These are phyloP conservation scores for Plebejus argus DNA, from an alignment of 2,888 invertebrate species.

Conservation along the genomic window DNA sequence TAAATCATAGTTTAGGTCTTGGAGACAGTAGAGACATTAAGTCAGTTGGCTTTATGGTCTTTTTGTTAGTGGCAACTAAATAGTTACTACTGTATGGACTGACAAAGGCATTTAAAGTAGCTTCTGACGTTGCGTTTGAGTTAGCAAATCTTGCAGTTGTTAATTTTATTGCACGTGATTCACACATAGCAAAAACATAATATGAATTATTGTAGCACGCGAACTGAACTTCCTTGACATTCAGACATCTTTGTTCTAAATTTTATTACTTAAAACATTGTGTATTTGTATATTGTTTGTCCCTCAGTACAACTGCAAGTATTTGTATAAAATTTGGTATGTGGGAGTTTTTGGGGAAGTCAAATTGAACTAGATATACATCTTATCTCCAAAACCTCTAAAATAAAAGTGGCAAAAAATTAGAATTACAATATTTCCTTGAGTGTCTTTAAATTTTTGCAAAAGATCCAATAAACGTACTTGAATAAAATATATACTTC, in stretches of 20 bases:
- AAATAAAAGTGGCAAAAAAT: neutral
- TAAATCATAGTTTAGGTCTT: slow-evolving; percentile 14
- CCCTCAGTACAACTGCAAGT: no score
- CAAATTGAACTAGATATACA: no score
- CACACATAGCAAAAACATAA: neutral
- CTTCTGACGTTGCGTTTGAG: neutral
- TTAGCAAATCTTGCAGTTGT: neutral
- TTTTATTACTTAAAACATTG: neutral
- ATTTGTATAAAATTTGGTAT: neutral
- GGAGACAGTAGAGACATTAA: slow-evolving; percentile 17
- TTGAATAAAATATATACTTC: neutral
- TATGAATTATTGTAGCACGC: neutral
- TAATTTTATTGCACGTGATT: slow-evolving; percentile 1
- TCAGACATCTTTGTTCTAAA: slow-evolving; percentile 14
- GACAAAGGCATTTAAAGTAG: neutral
- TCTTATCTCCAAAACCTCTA: no score
- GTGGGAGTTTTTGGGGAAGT: neutral
- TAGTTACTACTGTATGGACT: no score
- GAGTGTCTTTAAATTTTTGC: neutral
- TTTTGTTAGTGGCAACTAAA: slow-evolving; percentile 2
- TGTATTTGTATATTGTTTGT: no score
- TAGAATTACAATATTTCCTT: neutral
- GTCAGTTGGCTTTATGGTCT: neutral
- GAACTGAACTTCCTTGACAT: neutral
- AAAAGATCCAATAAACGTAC: neutral